Evolutionary conservation across 2,888 invertebrate species (phyloP), one percentile per base, ranked within the genome.

Genomic region (Lepidonotus clava): DNA sequence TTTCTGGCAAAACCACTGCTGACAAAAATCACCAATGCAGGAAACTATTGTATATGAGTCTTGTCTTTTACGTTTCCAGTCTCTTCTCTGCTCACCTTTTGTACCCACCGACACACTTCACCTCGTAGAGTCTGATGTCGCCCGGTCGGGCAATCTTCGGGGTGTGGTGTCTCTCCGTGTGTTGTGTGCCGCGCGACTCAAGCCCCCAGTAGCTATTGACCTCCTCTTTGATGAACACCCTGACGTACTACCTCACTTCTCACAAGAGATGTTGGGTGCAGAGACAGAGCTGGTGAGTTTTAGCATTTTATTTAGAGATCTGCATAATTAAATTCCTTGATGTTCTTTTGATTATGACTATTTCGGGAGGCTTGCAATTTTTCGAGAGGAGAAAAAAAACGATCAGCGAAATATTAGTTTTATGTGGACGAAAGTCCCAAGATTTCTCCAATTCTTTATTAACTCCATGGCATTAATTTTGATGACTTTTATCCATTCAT

Each of bases 281-380:
- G 71, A 71, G 2, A 38, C 71, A 14, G n/a, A 71, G 5, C 71
- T 71, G 71, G 71, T 71, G n/a, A 46, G 18, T 46, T 46, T 46
- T 46, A 18, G 46, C 46, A 46, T 46, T 46, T 46, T 11, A 46
- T 11, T 46, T 46, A 18, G 46, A 46, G 46, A 11, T 46, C 8
- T 46, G 46, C 18, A 46, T 8, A 18, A 46, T 46, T 18, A 46
- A 46, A 46, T 46, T 46, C 46, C 8, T 11, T 46, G 46, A 11
- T 11, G 18, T 8, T 18, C 8, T 46, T 46, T 46, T 46, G 46
- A 46, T 46, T 46, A 11, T 46, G 46, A 46, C 46, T 8, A 8
- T 46, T 46, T 46, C 46, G 18, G 8, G 8, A 46, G 46, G 18
- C 46, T 46, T 46, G 46, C 46, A 46, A 18, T 18, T 11, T 46